Base-by-base conservation (phyloP, 2,113 vertebrate species). In the Sebastes schlegelii region DNA sequence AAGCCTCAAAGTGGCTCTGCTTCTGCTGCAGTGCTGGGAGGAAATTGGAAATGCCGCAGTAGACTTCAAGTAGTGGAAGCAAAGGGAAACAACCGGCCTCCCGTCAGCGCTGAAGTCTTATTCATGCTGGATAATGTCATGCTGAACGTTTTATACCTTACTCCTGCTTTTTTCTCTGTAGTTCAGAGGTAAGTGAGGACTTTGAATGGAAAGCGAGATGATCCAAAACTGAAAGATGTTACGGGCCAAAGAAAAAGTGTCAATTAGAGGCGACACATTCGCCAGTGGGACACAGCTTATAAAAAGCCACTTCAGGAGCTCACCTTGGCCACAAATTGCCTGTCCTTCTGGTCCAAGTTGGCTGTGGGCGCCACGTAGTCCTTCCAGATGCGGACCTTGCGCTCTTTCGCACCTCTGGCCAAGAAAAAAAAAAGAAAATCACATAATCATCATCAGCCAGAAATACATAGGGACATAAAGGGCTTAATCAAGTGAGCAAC, bases 241-340 rank as follows among this genome's bases (percentile, higher is more conserved):
- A 49, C 43, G 43, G 13, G 51, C 8, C 6, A 64, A 23, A 66
- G 34, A 61, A 12, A 62, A 21, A 60, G 40, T 40, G 26, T 4
- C 23, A 52, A 46, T 68, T 54, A 14, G 7, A 16, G 21, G 55
- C 40, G 2, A 49, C 46, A 23, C 23, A 13, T 54, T 60, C 14
- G 23, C 40, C 26, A 54, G 6, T 1, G 11, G n/a, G 51, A 70
- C 26, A 45, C 12, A n/a, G 62, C 8, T 40, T 40, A 45, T 58
- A 52, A 55, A 62, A 80, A 70, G 52, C 3, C 40, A 51, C 43
- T 65, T 66, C 9, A 48, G 54, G 23, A 21, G 21, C 96, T 96
- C 91, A 99, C 98, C 97, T 99, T 99, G 90, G 98, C 98, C 34
- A 98, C 95, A 19, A 99, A 99, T 83, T 99, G 98, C 89, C 97